Percentiles rank a stretch among this genome's conserved stretches.
Evolutionary conservation across 2,113 vertebrate genomes (phyloP).

Genomic region (Sclerurus mexicanus): DNA sequence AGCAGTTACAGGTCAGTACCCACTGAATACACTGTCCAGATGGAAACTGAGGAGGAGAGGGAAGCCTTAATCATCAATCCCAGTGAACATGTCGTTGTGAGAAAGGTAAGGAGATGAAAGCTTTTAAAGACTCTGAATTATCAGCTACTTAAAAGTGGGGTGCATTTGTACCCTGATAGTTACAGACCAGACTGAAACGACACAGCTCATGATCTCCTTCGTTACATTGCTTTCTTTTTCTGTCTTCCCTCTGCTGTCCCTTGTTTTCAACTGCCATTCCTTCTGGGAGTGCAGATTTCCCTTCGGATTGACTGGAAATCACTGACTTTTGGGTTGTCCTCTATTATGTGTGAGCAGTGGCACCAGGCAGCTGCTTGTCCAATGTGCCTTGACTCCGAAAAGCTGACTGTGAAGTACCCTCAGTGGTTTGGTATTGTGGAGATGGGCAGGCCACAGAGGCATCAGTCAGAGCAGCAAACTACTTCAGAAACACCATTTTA

Average conservation of each 20-base stretch:
- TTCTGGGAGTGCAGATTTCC: not conserved
- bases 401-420: not conserved
- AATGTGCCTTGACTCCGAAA: not conserved
- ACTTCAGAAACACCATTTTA: not conserved
- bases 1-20: constrained; percentile 62
- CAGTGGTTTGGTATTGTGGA: not conserved
- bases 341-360: not conserved
- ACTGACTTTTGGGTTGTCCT: not conserved
- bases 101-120: constrained; percentile 72
- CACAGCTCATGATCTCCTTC: not conserved
- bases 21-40: constrained; percentile 77
- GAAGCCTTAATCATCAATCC: constrained; percentile 84
- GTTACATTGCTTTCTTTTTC: not conserved
- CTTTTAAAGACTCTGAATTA: not conserved
- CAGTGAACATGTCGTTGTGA: constrained; percentile 77
- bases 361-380: not conserved
- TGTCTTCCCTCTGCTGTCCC: not conserved
- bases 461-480: not conserved
- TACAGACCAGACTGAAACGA: not conserved
- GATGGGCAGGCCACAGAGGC: not conserved
- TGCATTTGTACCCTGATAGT: not conserved
- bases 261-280: not conserved
- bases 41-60: constrained; percentile 86
- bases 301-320: not conserved
- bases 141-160: not conserved